A percentile compares a stretch with the other conserved stretches of the same genome.
Evolutionary conservation across 2,888 invertebrate species (phyloP).

Genomic region (Nymphalis polychloros): DNA sequence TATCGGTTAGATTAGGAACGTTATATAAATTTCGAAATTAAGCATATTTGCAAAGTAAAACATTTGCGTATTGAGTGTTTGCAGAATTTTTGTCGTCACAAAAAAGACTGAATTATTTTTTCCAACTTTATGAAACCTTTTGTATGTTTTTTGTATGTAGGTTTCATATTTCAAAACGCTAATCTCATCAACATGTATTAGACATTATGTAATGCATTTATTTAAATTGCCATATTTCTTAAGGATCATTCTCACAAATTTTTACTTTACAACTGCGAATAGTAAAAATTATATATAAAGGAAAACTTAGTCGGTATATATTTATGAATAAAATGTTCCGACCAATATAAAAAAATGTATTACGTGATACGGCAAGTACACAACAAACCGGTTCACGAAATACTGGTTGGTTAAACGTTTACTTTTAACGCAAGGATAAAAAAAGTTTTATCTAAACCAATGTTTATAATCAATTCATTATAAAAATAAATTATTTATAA

Average conservation of each 20-base stretch:
- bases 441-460: constrained; percentile 1
- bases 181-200: no score
- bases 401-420: constrained; percentile 17
- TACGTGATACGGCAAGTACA: constrained; percentile 12
- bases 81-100: no score
- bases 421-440: background rate
- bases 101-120: no score
- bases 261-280: background rate
- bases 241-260: background rate
- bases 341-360: constrained; percentile 19
- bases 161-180: no score
- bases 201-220: no score
- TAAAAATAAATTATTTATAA: background rate
- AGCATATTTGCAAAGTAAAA: no score
- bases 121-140: no score
- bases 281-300: background rate
- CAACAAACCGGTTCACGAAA: constrained; percentile 21
- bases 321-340: constrained; percentile 1
- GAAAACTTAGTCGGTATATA: constrained; percentile 5
- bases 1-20: no score
- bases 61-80: no score
- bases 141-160: no score
- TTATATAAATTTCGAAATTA: no score
- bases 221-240: background rate
- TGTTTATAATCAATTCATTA: background rate